A percentile compares a stretch with the other conserved stretches of the same genome.
phyloP scores from a whole-genome alignment of 2,797 vertebrate genomes.

The Gila robusta region DNA sequence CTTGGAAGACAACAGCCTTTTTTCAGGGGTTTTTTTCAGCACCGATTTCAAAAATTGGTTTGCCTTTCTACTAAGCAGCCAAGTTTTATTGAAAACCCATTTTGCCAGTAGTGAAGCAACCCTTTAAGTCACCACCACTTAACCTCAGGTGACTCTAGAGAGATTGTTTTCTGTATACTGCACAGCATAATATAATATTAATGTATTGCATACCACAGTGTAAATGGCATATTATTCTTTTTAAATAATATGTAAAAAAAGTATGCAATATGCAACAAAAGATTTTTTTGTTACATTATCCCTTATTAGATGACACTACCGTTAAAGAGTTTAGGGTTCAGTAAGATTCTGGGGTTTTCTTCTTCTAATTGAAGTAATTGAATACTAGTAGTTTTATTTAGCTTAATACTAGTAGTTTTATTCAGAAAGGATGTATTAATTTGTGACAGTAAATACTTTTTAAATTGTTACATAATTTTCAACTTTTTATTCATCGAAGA shows the following conservation, averaged over 20 bases:
- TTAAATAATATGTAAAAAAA: not conserved
- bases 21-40: too few species aligned
- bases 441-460: not conserved
- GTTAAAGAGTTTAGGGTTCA: not conserved
- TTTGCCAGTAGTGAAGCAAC: too few species aligned
- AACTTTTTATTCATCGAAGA: not conserved
- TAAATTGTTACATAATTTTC: not conserved
- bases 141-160: too few species aligned
- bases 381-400: not conserved
- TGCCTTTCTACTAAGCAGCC: not conserved
- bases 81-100: not conserved
- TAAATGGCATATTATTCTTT: too few species aligned
- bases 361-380: too few species aligned
- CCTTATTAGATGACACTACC: not conserved
- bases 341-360: not conserved
- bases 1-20: not conserved
- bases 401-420: not conserved
- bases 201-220: too few species aligned
- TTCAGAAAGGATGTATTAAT: not conserved
- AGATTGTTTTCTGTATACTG: not conserved
- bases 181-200: not conserved
- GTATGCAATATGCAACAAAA: not conserved
- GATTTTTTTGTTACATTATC: too few species aligned
- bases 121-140: too few species aligned
- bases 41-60: too few species aligned